Evolutionary conservation across 37 sponge, comb jelly and placozoan genomes (phyloP), one percentile per base, ranked within the genome.

Genomic region (Beroe forskalii): DNA sequence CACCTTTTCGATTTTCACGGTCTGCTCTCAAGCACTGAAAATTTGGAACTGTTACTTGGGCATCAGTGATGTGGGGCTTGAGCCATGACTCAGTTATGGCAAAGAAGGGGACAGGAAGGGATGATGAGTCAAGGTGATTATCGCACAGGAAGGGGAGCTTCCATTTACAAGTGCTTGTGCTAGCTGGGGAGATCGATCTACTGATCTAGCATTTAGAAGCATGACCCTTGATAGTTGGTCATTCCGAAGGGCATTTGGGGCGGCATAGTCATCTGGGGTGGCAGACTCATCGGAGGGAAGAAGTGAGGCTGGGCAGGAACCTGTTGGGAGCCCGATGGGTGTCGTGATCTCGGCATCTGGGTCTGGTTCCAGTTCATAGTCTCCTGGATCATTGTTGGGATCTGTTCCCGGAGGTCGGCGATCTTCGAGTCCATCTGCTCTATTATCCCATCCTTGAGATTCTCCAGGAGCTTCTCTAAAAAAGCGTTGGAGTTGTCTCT

Each of bases 381-480:
- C 66, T 63, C 66, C 27, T 63, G 66, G 66, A 63, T 63, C 22
- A 63, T 9, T 23, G 27, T 22, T 63, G 66, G 66, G 3, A 63
- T 22, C 30, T 63, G 66, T 8, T 27, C 17, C 27, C 27, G 66
- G 17, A 63, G 66, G 3, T 63, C 66, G 3, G 66, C 3, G 4
- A 63, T 63, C 17, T 63, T 63, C 22, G 66, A 9, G 27, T 63
- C 66, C 66, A 63, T 63, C 30, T 63, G 66, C 3, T 8, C 4
- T 63, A 63, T 63, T 63, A 63, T 9, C 4, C 66, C 66, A 23
- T 63, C 66, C 17, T 63, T 63, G 66, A 63, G 66, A 23, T 23
- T 63, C 30, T 63, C 66, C 66, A 63, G 3, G 4, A 63, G 66
- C 30, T 63, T 63, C 27, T 63, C 66, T 63, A 63, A 63, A 63